Percentiles rank a stretch among this genome's conserved stretches.
Evolutionary conservation across 2,113 vertebrate species (phyloP).

Genomic region (Gnathochromis pfefferi): DNA sequence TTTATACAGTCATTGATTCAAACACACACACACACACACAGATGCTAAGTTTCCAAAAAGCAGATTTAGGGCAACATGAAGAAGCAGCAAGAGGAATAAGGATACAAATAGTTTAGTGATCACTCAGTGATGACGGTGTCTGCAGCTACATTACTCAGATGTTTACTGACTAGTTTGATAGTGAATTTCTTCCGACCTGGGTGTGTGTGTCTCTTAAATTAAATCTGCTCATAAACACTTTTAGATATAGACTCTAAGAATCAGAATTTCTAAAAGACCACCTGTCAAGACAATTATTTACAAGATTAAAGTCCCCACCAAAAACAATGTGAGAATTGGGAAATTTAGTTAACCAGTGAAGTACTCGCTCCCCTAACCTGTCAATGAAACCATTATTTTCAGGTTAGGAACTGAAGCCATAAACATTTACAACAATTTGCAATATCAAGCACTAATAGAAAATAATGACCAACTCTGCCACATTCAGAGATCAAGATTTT

Average conservation of each 20-base stretch:
- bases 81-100: background rate
- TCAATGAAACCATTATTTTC: background rate
- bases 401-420: background rate
- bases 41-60: background rate
- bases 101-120: background rate
- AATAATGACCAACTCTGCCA: background rate
- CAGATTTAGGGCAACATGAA: background rate
- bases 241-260: background rate
- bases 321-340: background rate
- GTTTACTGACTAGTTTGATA: background rate
- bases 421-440: background rate
- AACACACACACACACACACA: background rate
- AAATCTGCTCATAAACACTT: background rate
- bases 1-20: background rate
- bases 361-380: background rate
- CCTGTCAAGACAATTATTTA: background rate
- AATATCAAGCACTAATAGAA: background rate
- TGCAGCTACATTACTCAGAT: background rate
- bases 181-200: background rate
- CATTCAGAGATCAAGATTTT: background rate
- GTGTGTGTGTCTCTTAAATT: background rate
- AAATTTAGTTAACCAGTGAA: background rate
- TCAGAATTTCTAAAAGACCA: background rate
- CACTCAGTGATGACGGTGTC: background rate
- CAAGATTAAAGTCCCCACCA: background rate